Conservation (phyloP, 2,888 invertebrate genomes). For the Pimpla rufipes region DNA sequence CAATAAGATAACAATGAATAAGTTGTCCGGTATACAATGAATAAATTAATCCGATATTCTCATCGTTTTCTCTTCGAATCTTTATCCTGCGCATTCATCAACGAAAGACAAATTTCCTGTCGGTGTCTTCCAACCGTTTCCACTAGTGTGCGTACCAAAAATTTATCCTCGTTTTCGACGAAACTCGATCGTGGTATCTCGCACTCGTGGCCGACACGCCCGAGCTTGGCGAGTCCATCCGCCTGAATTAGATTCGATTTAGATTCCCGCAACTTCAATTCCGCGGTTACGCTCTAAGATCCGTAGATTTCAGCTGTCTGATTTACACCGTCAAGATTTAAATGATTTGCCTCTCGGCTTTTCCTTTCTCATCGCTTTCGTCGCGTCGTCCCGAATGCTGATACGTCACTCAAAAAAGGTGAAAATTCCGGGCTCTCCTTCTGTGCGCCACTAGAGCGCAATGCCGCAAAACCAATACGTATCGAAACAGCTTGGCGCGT, state of each 20-base stretch:
- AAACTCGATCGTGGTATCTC: slow-evolving; percentile 19
- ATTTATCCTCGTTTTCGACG: not conserved
- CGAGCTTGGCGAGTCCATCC: slow-evolving; percentile 5
- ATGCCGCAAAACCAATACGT: not conserved
- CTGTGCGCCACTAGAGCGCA: not conserved
- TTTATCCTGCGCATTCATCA: not conserved
- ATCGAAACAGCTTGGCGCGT: not conserved
- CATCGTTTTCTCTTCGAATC: not conserved
- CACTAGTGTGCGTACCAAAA: not conserved
- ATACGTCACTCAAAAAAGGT: slow-evolving; percentile 3
- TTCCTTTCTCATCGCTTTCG: not conserved
- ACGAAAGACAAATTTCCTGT: slow-evolving; percentile 10
- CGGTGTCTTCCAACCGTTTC: not conserved
- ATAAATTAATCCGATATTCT: too few relatives aligned
- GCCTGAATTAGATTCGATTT: slow-evolving; percentile 63
- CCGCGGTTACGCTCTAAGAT: slow-evolving; percentile 30
- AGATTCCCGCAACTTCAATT: slow-evolving; percentile 47
- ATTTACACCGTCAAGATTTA: slow-evolving; percentile 39
- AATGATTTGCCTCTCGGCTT: slow-evolving; percentile 27
- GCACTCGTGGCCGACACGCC: slow-evolving; percentile 8
- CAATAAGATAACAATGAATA: too few relatives aligned
- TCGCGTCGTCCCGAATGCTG: slow-evolving; percentile 2
- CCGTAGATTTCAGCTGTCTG: slow-evolving; percentile 25
- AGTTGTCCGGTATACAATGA: too few relatives aligned
- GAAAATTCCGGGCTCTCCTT: slow-evolving; percentile 15